phyloP scores from a whole-genome alignment of 2,888 invertebrate genomes.

The Poecilus cupreus region DNA sequence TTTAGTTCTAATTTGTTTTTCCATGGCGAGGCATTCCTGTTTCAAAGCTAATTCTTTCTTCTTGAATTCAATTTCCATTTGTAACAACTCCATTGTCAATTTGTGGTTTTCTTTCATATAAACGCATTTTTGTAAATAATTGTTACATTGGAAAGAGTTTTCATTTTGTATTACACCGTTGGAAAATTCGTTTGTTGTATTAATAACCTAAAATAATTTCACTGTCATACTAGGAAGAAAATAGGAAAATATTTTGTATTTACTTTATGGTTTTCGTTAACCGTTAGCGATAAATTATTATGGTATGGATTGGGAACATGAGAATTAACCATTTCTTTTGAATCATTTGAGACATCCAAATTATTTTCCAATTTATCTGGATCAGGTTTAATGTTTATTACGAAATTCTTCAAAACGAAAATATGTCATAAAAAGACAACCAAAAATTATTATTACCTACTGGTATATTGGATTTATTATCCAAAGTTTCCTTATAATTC shows the following conservation, averaged over 20 bases:
- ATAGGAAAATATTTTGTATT: neutral
- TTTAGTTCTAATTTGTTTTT: constrained; percentile 7
- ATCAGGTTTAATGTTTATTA: constrained; percentile 20
- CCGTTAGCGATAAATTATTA: neutral
- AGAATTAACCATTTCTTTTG: neutral
- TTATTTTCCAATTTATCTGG: neutral
- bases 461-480: constrained; percentile 1
- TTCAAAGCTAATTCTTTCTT: constrained; percentile 17
- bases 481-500: constrained; percentile 20
- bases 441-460: neutral
- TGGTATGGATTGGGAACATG: neutral
- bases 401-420: constrained; percentile 11
- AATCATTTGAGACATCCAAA: neutral
- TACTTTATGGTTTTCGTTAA: neutral
- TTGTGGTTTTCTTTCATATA: constrained; percentile 13
- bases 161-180: neutral
- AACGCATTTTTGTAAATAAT: constrained; percentile 5
- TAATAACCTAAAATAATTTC: neutral
- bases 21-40: constrained; percentile 14
- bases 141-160: neutral
- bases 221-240: neutral
- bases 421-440: neutral
- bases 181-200: neutral
- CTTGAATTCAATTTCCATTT: constrained; percentile 1
- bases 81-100: constrained; percentile 7